A percentile compares a stretch with the other conserved stretches of the same genome.
Evolutionary conservation across 2,888 invertebrate species (phyloP).

Genomic region (Euclidia mi): DNA sequence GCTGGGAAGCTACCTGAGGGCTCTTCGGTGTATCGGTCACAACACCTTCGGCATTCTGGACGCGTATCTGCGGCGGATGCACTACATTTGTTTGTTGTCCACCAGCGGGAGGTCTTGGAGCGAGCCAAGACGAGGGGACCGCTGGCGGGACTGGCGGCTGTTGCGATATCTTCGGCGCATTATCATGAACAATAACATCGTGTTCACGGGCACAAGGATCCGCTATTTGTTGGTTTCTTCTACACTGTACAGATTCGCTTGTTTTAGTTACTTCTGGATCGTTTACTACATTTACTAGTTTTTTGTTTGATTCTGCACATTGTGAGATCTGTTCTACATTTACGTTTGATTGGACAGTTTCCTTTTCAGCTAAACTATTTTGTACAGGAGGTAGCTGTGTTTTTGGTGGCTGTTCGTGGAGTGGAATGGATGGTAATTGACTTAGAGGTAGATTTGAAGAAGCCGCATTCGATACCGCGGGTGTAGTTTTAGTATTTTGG

Average conservation of each 20-base stretch:
- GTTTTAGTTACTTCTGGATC: constrained; percentile 45
- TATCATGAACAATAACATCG: constrained; percentile 51
- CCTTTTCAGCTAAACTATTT: constrained; percentile 54
- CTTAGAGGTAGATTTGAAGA: constrained; percentile 71
- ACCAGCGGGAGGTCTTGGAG: constrained; percentile 59
- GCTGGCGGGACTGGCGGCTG: constrained; percentile 79
- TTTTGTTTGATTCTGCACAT: constrained; percentile 38
- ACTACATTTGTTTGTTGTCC: constrained; percentile 58
- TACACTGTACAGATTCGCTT: constrained; percentile 45
- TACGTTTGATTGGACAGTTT: constrained; percentile 33
- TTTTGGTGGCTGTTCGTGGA: constrained; percentile 65
- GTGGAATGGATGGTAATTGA: constrained; percentile 81
- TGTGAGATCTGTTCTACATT: constrained; percentile 47
- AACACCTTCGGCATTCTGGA: constrained; percentile 73
- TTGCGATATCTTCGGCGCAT: constrained; percentile 55
- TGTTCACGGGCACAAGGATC: constrained; percentile 50
- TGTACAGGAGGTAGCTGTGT: constrained; percentile 61
- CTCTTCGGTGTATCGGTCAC: constrained; percentile 63
- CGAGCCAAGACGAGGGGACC: constrained; percentile 83
- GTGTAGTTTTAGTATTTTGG: constrained; percentile 40
- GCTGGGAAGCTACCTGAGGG: constrained; percentile 62
- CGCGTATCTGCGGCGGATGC: constrained; percentile 75
- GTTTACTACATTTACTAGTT: constrained; percentile 31
- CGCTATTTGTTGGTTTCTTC: constrained; percentile 43
- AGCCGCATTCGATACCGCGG: constrained; percentile 46